phyloP scores from a whole-genome alignment of 2,113 vertebrate genomes.

The Oncorhynchus nerka region DNA sequence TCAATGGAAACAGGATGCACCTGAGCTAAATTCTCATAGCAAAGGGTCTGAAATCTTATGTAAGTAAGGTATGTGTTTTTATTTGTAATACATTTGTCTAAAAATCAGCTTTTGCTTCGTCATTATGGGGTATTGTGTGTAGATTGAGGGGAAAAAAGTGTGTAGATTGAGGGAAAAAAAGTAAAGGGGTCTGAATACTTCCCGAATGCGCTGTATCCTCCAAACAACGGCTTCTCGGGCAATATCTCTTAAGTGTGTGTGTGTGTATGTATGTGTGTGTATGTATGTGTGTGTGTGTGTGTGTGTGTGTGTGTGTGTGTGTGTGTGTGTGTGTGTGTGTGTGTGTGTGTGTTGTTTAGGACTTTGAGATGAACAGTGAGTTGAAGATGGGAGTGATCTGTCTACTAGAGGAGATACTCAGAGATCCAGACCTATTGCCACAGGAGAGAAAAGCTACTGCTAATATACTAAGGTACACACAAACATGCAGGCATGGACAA shows the following conservation, averaged over 20 bases:
- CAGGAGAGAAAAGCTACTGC: constrained; percentile 97
- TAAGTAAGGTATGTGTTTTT: too few relatives aligned
- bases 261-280: background rate
- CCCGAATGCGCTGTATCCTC: constrained; percentile 39
- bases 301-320: background rate
- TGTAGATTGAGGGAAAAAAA: too few relatives aligned
- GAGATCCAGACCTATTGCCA: constrained; percentile 93
- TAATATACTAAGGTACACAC: constrained; percentile 88
- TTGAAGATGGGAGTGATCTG: constrained; percentile 92
- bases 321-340: constrained; percentile 8
- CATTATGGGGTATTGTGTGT: background rate
- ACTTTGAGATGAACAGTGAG: constrained; percentile 94
- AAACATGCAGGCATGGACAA: background rate
- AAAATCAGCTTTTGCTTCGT: background rate
- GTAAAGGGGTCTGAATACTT: constrained; percentile 35
- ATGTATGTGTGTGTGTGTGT: constrained; percentile 4
- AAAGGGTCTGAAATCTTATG: too few relatives aligned
- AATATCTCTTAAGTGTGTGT: background rate
- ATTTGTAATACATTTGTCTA: too few relatives aligned
- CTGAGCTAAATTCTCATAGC: too few relatives aligned
- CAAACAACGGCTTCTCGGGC: background rate
- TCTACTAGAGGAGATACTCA: constrained; percentile 93
- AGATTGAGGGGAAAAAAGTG: too few relatives aligned
- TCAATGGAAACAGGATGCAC: too few relatives aligned
- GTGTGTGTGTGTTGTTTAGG: constrained; percentile 65